Conservation (phyloP, 2,888 invertebrate genomes). For the Crepidodera aurea region DNA sequence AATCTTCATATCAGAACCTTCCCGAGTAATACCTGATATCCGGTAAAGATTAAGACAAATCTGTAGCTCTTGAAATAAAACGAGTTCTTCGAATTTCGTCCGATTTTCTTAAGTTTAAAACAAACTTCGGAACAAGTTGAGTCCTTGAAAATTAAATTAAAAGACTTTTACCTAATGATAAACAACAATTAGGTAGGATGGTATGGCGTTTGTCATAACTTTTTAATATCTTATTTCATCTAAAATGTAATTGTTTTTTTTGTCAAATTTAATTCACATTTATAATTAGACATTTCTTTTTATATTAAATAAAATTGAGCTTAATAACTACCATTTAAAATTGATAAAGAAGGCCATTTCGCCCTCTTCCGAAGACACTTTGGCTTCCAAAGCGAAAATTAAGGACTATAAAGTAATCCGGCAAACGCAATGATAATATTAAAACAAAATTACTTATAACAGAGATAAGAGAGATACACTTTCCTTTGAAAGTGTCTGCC, state of each 20-base stretch:
- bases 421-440: too few species aligned
- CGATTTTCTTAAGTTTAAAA: neutral
- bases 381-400: too few species aligned
- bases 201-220: neutral
- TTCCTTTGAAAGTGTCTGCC: too few species aligned
- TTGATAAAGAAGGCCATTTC: too few species aligned
- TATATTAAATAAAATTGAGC: too few species aligned
- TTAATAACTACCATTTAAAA: too few species aligned
- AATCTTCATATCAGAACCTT: conserved; percentile 6
- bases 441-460: too few species aligned
- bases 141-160: neutral
- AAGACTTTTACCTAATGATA: neutral
- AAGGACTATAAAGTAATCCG: too few species aligned
- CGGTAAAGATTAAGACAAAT: conserved; percentile 6
- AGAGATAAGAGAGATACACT: too few species aligned
- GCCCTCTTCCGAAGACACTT: too few species aligned
- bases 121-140: conserved; percentile 9
- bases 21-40: conserved; percentile 7
- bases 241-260: neutral
- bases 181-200: conserved; percentile 2
- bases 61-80: conserved; percentile 6
- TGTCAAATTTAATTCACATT: too few species aligned
- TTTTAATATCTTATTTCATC: neutral
- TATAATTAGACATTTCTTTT: too few species aligned
- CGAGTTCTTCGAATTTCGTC: conserved; percentile 1